Base-by-base conservation (phyloP, 2,113 vertebrate species). In the Lampris megalopsis region DNA sequence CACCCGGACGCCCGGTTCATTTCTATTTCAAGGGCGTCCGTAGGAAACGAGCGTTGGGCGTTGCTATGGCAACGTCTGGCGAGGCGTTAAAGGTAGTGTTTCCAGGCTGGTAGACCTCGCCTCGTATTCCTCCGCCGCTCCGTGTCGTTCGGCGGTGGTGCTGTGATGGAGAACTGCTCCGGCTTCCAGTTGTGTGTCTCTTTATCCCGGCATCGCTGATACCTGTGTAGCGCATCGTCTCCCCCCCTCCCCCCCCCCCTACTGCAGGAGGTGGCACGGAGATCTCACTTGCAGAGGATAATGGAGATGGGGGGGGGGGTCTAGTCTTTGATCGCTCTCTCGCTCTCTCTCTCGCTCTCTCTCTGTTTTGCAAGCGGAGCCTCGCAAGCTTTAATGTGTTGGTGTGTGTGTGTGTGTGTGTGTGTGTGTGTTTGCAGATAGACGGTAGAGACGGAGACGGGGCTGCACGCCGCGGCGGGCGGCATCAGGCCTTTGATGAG, bases 401-500 rank as follows among this genome's bases (percentile, higher is more conserved):
- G 9, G 37, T 81, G 52, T 68, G 42, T 50, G 1, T 6, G 36
- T 3, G 48, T 53, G 66, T 72, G 37, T 66, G 53, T 57, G 69
- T 42, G 49, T 69, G 59, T 57, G 60, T 63, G 13, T 81, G 64
- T 64, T 45, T 68, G 61, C 63, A 5, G 11, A 67, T 24, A 72
- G 74, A 70, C 71, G 24, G 24, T 24, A 24, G 24, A 76, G 77
- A 79, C 11, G 47, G 64, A 47, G 6, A 35, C 10, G 36, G 73
- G 64, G 58, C 75, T 86, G 84, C 73, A 83, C 56, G 70, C 73
- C 11, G 6, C 59, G 9, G 71, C 71, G 71, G 76, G 84, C 78
- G 79, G 71, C 59, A 70, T 80, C 48, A 69, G 72, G 74, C 54
- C 75, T 87, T 83, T 81, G 75, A 77, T 77, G 82, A 85, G 61